Evolutionary conservation across 2,113 vertebrate species (phyloP), one percentile per base, ranked within the genome.

Genomic region (Anolis carolinensis): DNA sequence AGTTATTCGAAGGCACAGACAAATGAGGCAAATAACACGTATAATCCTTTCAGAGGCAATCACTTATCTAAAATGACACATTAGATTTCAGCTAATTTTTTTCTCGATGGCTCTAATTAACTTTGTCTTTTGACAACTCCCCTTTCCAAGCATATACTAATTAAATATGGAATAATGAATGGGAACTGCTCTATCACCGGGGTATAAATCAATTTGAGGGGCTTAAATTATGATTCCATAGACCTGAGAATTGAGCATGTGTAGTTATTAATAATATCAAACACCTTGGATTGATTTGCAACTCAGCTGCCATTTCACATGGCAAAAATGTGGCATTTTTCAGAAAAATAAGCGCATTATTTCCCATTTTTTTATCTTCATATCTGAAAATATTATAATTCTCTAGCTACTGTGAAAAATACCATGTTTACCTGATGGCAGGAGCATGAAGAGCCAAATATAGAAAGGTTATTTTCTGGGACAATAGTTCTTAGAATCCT

Each of bases 131-230:
- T 95, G 94, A 93, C 93, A 96, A 93, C 90, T 91, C 84, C 90
- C 55, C 92, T 90, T 92, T 92, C 27, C 92, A 95, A 90, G 85
- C 81, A 92, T 90, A 84, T 90, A 93, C 94, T 96, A 95, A 92
- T 95, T 96, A 94, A 95, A 94, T 94, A 88, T 87, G 81, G 89
- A 92, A 90, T 93, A 94, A 96, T 94, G 89, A 94, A 95, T 93
- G 89, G 90, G 90, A 92, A 92, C 93, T 91, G 87, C 90, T 94
- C 93, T 92, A 92, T 94, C 91, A 94, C 90, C 68, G 92, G 87
- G 82, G 86, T 85, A 93, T 94, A 95, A 96, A 95, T 96, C 94
- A 93, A 87, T 92, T 34, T 92, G 92, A 94, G 91, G 87, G 86
- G 89, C 94, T 94, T 93, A 94, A 94, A 94, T 82, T 55, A 59